These are phyloP conservation scores for Prolemur simus DNA, from an alignment of 2,113 vertebrate species.

Conservation along the genomic window DNA sequence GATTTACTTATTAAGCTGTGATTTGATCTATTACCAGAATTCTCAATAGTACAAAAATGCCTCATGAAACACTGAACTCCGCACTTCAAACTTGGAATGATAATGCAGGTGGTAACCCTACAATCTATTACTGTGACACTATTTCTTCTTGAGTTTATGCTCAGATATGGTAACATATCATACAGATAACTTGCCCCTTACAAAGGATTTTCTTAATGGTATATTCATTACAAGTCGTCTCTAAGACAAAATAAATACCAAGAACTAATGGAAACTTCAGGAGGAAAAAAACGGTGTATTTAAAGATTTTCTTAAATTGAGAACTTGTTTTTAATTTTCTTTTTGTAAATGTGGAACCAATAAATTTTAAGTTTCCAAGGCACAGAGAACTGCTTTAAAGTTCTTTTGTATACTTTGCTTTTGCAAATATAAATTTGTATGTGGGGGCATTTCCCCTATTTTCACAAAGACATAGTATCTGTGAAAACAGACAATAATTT, in stretches of 20 bases:
- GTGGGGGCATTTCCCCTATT: neutral
- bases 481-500: neutral
- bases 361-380: neutral
- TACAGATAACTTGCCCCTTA: neutral
- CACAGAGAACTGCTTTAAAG: neutral
- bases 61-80: conserved; percentile 12
- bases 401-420: neutral
- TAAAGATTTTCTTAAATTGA: neutral
- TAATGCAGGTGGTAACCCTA: neutral
- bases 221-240: neutral
- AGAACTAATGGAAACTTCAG: neutral
- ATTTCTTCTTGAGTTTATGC: conserved; percentile 45
- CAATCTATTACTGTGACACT: neutral
- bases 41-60: conserved; percentile 18
- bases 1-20: conserved; percentile 36
- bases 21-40: neutral
- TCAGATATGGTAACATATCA: neutral
- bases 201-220: neutral
- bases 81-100: conserved; percentile 30
- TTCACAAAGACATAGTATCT: neutral
- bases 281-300: neutral
- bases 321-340: neutral
- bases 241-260: neutral
- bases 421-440: neutral
- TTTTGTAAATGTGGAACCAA: neutral